Percentiles rank a stretch among this genome's conserved stretches.
Evolutionary conservation across 2,113 vertebrate genomes (phyloP).

Genomic region (Paedocypris sp.): DNA sequence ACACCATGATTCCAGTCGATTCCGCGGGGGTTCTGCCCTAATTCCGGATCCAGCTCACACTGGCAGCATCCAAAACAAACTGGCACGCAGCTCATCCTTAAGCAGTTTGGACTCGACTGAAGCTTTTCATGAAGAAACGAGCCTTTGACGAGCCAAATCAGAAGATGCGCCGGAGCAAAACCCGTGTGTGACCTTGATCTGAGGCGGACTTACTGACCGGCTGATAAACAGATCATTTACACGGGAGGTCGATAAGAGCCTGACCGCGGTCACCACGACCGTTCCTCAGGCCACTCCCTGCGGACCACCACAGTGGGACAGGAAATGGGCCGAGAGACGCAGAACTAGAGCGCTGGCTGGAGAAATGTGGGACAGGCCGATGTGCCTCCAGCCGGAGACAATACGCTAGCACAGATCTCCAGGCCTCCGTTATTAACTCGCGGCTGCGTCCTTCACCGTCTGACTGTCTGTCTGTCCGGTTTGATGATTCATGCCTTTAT

Average conservation of each 20-base stretch:
- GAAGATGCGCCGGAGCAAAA: background rate
- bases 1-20: slow-evolving; percentile 17
- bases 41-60: slow-evolving; percentile 11
- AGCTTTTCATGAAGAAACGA: background rate
- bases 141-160: background rate
- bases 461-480: no score
- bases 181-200: slow-evolving; percentile 19
- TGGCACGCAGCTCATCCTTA: background rate
- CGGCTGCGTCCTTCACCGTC: slow-evolving; percentile 9
- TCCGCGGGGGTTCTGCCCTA: slow-evolving; percentile 10
- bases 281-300: background rate
- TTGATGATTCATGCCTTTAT: no score
- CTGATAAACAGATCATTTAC: slow-evolving; percentile 20
- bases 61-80: background rate
- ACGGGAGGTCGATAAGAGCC: slow-evolving; percentile 11
- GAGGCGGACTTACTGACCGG: background rate
- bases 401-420: background rate
- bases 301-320: background rate
- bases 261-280: background rate
- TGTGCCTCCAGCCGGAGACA: slow-evolving; percentile 7
- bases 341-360: background rate
- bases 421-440: slow-evolving; percentile 22
- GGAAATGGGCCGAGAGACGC: background rate
- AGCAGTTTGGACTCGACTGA: background rate
- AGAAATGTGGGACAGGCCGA: slow-evolving; percentile 13